Evolutionary conservation across 2,113 vertebrate genomes (phyloP).

Genomic region (Phrynosoma platyrhinos): DNA sequence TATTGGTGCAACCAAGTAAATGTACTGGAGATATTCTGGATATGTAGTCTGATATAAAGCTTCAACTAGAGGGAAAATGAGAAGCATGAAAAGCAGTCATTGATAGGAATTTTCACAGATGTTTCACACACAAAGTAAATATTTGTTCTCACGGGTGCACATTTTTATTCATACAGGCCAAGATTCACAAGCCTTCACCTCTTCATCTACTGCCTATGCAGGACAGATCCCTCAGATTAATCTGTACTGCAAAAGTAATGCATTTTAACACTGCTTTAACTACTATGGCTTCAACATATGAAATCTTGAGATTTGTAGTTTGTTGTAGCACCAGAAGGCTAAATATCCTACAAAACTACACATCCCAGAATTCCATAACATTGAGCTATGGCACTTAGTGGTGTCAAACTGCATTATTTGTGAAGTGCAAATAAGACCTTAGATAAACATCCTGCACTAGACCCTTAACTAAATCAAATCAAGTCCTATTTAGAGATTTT

Average conservation of each 20-base stretch:
- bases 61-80: slow-evolving; percentile 85
- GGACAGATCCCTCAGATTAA: neutral
- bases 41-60: slow-evolving; percentile 93
- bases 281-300: too few species aligned
- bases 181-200: neutral
- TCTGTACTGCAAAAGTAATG: too few species aligned
- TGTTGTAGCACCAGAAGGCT: too few species aligned
- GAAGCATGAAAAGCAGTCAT: slow-evolving; percentile 56
- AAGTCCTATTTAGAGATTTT: neutral
- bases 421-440: too few species aligned
- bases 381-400: too few species aligned
- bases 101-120: slow-evolving; percentile 54
- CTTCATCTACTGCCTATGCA: neutral
- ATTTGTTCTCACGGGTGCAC: slow-evolving; percentile 28
- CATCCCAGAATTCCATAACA: too few species aligned
- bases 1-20: slow-evolving; percentile 96
- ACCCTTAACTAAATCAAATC: neutral
- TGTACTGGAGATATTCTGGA: slow-evolving; percentile 97
- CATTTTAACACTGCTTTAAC: too few species aligned
- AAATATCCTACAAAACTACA: too few species aligned
- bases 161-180: neutral
- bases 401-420: too few species aligned
- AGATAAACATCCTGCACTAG: neutral
- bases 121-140: neutral
- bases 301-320: too few species aligned